Percentiles rank a stretch among this genome's conserved stretches.
Conservation (phyloP, 2,797 vertebrate genomes). For the Gymnoscopelus microlampas region DNA sequence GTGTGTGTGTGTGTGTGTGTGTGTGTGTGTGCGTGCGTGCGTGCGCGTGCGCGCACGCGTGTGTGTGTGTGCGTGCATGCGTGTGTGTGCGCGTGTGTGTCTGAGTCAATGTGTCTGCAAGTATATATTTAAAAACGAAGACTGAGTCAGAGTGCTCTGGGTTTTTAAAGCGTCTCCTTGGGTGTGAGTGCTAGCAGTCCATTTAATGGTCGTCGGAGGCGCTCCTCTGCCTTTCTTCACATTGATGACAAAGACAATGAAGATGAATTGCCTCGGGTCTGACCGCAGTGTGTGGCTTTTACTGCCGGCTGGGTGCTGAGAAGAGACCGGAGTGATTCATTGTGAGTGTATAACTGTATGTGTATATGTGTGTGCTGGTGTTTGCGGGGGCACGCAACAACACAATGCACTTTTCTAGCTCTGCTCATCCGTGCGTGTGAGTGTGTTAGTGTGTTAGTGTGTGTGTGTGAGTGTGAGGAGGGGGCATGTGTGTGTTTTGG, state of each 20-base stretch:
- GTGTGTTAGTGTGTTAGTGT: constrained; percentile 7
- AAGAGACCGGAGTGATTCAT: neutral
- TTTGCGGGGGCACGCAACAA: neutral
- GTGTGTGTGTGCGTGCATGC: neutral
- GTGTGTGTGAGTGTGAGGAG: constrained; percentile 10
- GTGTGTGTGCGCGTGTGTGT: too few relatives aligned
- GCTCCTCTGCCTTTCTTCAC: constrained; percentile 50
- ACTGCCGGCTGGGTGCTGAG: constrained; percentile 13
- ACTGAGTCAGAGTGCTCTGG: too few relatives aligned
- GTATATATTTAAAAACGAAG: too few relatives aligned
- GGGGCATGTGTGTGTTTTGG: constrained; percentile 11
- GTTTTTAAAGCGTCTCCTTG: constrained; percentile 40
- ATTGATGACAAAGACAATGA: constrained; percentile 67
- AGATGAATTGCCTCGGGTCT: constrained; percentile 58
- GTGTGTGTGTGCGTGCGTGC: too few relatives aligned
- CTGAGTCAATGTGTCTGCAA: too few relatives aligned
- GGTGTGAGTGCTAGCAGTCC: constrained; percentile 42
- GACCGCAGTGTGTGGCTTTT: constrained; percentile 34
- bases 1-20: too few relatives aligned
- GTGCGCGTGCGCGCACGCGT: too few relatives aligned
- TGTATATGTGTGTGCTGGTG: constrained; percentile 21
- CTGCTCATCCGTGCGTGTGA: neutral
- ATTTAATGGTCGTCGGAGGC: constrained; percentile 44
- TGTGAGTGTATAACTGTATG: neutral
- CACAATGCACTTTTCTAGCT: neutral